phyloP scores from a whole-genome alignment of 2,113 vertebrate genomes.

The Xerus inauris region DNA sequence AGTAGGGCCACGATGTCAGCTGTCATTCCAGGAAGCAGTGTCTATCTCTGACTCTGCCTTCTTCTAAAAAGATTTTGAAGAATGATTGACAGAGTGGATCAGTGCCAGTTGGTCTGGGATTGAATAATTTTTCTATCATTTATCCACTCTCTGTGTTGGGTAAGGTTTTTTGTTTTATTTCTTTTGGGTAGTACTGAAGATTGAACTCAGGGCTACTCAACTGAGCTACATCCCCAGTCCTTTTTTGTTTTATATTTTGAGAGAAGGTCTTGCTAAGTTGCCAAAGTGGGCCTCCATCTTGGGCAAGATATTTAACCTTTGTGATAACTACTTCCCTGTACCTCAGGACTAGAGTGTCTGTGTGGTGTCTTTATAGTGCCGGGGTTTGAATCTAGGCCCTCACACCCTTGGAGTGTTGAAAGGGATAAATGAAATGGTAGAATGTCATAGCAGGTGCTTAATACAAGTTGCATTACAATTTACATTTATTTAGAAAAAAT shows the following conservation, averaged over 20 bases:
- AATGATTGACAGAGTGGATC: not conserved
- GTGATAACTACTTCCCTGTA: not conserved
- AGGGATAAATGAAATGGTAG: not conserved
- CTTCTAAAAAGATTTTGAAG: not conserved
- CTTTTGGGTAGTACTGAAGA: too few species aligned
- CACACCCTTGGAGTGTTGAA: not conserved
- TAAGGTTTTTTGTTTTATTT: not conserved
- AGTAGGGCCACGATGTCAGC: not conserved
- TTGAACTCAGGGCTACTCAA: too few species aligned
- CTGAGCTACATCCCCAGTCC: too few species aligned
- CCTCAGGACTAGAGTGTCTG: not conserved
- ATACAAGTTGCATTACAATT: not conserved
- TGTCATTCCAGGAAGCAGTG: not conserved
- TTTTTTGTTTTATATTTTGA: too few species aligned
- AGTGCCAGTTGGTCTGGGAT: not conserved
- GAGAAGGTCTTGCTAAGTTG: too few species aligned
- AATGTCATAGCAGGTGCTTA: not conserved
- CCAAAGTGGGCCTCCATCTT: not conserved
- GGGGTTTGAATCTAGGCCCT: not conserved
- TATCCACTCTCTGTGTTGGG: not conserved
- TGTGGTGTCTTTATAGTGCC: not conserved
- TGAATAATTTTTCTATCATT: not conserved
- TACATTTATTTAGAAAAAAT: not conserved
- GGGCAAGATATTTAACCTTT: not conserved
- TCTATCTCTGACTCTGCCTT: not conserved